Percentiles rank a stretch among this genome's conserved stretches.
phyloP scores from a whole-genome alignment of 2,888 invertebrate genomes.

The Eulithis prunata region DNA sequence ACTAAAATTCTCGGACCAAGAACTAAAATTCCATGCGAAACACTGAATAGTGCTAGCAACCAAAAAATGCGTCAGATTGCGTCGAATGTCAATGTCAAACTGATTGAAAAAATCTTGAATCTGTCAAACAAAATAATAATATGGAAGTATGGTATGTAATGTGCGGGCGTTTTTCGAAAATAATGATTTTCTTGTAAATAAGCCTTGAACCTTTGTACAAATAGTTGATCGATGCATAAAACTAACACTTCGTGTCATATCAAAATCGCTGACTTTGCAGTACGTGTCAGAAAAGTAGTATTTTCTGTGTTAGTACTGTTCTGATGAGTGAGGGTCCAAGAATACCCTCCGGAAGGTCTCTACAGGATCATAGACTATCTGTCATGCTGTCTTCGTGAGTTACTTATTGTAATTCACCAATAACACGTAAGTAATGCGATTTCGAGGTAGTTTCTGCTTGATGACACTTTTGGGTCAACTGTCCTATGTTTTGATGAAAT shows the following conservation, averaged over 20 bases:
- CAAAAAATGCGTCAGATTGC: too few species aligned
- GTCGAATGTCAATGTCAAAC: too few species aligned
- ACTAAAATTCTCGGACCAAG: too few species aligned
- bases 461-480: constrained; percentile 31
- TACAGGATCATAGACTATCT: not conserved
- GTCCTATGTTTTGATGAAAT: constrained; percentile 40
- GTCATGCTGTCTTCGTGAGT: constrained; percentile 34
- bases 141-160: not conserved
- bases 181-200: constrained; percentile 18
- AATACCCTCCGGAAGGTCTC: constrained; percentile 3
- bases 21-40: not conserved
- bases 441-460: constrained; percentile 23
- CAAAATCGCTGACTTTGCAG: not conserved
- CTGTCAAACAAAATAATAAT: too few species aligned
- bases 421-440: constrained; percentile 31
- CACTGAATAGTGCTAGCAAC: not conserved
- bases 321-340: constrained; percentile 25
- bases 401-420: constrained; percentile 1
- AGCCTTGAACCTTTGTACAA: constrained; percentile 15
- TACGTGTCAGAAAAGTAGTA: constrained; percentile 20
- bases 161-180: constrained; percentile 11
- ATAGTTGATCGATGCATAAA: not conserved
- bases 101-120: too few species aligned
- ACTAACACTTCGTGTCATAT: constrained; percentile 10
- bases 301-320: constrained; percentile 17